phyloP scores from a whole-genome alignment of 2,888 invertebrate species.

The Oscheius sp. region DNA sequence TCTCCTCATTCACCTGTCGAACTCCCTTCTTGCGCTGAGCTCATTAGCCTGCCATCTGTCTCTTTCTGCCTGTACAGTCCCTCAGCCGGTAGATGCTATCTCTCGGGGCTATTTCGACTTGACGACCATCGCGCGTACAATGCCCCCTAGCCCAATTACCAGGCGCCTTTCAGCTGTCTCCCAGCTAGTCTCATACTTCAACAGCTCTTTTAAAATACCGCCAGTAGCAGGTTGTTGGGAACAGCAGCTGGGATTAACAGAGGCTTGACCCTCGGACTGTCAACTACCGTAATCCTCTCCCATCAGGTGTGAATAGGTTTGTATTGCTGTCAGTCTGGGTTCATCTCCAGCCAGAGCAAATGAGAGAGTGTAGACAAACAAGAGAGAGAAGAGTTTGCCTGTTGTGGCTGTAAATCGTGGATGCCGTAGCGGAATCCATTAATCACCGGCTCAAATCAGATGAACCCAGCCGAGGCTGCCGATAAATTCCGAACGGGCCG shows the following conservation, averaged over 20 bases:
- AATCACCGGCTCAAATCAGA: slow-evolving; percentile 31
- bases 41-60: slow-evolving; percentile 23
- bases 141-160: slow-evolving; percentile 22
- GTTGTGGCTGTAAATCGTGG: slow-evolving; percentile 30
- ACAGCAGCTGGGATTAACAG: slow-evolving; percentile 16
- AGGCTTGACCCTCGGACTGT: slow-evolving; percentile 14
- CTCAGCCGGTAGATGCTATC: slow-evolving; percentile 8
- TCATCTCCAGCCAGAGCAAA: background rate
- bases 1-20: too few species aligned
- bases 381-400: slow-evolving; percentile 15
- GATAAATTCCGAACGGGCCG: slow-evolving; percentile 30
- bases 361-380: slow-evolving; percentile 1
- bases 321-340: background rate
- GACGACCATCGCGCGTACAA: background rate
- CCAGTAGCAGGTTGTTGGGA: background rate
- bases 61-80: background rate
- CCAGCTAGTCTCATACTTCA: background rate
- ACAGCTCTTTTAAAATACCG: background rate
- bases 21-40: too few species aligned
- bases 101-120: slow-evolving; percentile 4
- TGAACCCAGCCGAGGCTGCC: slow-evolving; percentile 32
- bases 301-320: background rate
- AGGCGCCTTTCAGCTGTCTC: slow-evolving; percentile 20
- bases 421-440: slow-evolving; percentile 24
- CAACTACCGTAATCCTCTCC: background rate